These are phyloP conservation scores for Myxocyprinus asiaticus DNA, from an alignment of 2,113 vertebrate genomes.

Conservation along the genomic window DNA sequence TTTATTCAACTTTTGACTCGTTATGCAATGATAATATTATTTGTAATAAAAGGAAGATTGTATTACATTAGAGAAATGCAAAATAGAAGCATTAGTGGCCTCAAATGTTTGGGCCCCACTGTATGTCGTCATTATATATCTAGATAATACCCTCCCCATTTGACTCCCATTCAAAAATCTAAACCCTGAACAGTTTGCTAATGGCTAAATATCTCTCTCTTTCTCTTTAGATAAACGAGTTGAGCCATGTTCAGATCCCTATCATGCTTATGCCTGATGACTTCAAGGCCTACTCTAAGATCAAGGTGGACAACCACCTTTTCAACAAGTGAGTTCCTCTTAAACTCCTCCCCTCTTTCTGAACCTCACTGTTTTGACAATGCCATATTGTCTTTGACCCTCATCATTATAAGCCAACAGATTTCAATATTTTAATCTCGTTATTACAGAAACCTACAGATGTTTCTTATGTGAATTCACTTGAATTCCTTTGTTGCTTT, in stretches of 20 bases:
- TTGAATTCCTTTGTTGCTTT: slow-evolving; percentile 41
- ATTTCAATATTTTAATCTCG: neutral
- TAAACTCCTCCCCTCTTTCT: neutral
- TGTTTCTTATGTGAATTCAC: neutral
- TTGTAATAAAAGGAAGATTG: no score
- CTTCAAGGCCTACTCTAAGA: slow-evolving; percentile 99
- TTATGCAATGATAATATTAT: no score
- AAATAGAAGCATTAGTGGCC: no score
- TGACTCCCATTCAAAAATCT: slow-evolving; percentile 4
- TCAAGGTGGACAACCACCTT: slow-evolving; percentile 99
- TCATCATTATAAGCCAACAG: neutral
- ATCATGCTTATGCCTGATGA: slow-evolving; percentile 99
- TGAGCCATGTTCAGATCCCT: slow-evolving; percentile 98
- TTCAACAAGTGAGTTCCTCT: slow-evolving; percentile 93
- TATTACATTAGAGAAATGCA: no score
- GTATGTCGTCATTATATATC: no score
- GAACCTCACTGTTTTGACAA: neutral
- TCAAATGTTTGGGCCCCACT: no score
- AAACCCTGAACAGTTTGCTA: slow-evolving; percentile 15
- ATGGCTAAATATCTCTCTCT: slow-evolving; percentile 19
- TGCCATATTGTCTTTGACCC: neutral
- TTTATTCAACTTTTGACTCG: no score
- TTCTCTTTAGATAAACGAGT: slow-evolving; percentile 90
- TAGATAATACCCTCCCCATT: neutral
- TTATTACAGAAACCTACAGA: neutral